Conservation (phyloP, 2,113 vertebrate genomes). For the Leptosomus discolor region DNA sequence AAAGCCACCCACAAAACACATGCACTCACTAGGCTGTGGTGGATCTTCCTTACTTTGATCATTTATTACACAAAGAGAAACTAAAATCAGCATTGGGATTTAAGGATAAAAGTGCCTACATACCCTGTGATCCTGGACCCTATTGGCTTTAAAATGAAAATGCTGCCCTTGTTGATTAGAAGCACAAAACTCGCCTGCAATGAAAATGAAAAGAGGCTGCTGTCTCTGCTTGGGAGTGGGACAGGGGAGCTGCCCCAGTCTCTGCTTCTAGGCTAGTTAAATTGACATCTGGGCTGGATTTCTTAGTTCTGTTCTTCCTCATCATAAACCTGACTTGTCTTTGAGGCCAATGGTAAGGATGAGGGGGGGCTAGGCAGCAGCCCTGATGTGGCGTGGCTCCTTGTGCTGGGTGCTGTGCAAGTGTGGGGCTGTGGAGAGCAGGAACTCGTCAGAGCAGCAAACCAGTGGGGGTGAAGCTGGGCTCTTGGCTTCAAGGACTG, state of each 20-base stretch:
- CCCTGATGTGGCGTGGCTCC: neutral
- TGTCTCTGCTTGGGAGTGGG: neutral
- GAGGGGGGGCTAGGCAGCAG: neutral
- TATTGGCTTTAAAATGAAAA: conserved; percentile 8
- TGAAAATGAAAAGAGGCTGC: neutral
- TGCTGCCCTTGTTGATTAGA: neutral
- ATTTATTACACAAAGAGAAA: conserved; percentile 25
- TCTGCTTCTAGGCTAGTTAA: neutral
- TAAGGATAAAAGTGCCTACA: neutral
- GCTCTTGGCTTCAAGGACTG: neutral
- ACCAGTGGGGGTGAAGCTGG: neutral
- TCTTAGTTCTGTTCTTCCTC: neutral
- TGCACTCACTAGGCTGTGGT: neutral
- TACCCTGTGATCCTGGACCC: neutral
- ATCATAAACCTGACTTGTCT: neutral
- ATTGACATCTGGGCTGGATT: neutral
- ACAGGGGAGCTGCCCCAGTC: neutral
- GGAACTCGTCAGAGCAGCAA: neutral
- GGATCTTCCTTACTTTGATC: conserved; percentile 36
- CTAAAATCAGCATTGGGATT: conserved; percentile 17
- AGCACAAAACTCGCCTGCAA: neutral
- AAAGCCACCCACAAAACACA: conserved; percentile 44
- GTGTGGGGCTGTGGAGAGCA: neutral
- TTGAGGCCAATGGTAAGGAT: neutral
- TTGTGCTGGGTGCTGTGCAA: neutral